Conservation (phyloP, 2,113 vertebrate species). For the Antennarius striatus region DNA sequence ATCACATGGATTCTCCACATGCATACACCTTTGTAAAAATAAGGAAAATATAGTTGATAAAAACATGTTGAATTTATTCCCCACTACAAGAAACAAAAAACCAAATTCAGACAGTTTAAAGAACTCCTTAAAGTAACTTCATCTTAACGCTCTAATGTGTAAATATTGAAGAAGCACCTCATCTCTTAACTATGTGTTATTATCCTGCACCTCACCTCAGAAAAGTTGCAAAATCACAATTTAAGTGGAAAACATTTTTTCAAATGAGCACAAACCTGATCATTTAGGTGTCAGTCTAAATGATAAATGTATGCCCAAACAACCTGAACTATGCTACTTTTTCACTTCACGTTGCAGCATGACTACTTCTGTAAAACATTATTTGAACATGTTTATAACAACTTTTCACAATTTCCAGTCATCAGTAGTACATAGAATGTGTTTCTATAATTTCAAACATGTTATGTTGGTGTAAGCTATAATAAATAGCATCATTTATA, state of each 20-base stretch:
- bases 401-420: conserved; percentile 42
- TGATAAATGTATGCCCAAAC: background rate
- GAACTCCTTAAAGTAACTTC: background rate
- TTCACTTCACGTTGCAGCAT: background rate
- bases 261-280: background rate
- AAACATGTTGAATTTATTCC: conserved; percentile 11
- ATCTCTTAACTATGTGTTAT: too few species aligned
- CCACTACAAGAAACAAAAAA: background rate
- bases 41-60: background rate
- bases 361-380: conserved; percentile 27
- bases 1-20: too few species aligned
- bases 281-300: background rate
- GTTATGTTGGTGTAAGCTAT: background rate
- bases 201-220: too few species aligned
- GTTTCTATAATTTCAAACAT: conserved; percentile 8
- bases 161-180: background rate
- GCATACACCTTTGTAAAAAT: too few species aligned
- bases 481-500: conserved; percentile 30
- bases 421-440: conserved; percentile 55
- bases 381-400: conserved; percentile 16
- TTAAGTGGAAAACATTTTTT: background rate
- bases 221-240: too few species aligned
- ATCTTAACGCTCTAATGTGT: background rate
- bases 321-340: conserved; percentile 8
- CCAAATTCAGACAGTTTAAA: conserved; percentile 9